These are phyloP conservation scores for Tragelaphus scriptus DNA, from an alignment of 2,113 vertebrate species.

Conservation along the genomic window DNA sequence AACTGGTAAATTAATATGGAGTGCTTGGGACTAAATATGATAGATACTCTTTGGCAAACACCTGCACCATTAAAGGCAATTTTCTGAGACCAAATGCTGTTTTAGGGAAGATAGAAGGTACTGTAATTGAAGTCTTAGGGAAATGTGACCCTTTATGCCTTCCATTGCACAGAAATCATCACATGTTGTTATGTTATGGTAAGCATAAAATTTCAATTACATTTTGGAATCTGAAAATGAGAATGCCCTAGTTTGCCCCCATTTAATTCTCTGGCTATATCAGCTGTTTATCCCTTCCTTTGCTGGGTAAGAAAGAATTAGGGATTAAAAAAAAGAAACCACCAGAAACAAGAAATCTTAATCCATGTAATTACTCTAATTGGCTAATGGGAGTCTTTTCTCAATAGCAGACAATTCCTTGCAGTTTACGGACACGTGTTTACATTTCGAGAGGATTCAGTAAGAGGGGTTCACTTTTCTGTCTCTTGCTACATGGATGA, in stretches of 20 bases:
- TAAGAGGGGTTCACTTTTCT: conserved; percentile 5
- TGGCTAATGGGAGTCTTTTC: conserved; percentile 66
- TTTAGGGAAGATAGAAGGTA: conserved; percentile 65
- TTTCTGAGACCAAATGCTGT: conserved; percentile 66
- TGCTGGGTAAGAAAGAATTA: conserved; percentile 46
- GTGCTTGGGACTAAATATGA: conserved; percentile 54
- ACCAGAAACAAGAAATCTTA: conserved; percentile 62
- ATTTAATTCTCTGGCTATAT: conserved; percentile 56
- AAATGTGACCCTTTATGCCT: conserved; percentile 56
- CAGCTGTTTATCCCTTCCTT: conserved; percentile 57
- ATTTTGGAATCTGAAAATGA: conserved; percentile 64
- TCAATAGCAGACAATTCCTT: conserved; percentile 65
- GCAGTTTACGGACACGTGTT: conserved; percentile 64
- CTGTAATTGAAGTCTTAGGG: conserved; percentile 64
- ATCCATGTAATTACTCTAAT: conserved; percentile 73
- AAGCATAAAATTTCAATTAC: conserved; percentile 70
- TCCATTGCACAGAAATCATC: conserved; percentile 53
- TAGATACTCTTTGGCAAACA: conserved; percentile 59
- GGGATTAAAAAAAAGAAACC: conserved; percentile 30
- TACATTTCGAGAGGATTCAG: conserved; percentile 59
- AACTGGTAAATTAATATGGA: conserved; percentile 63
- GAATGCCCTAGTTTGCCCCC: conserved; percentile 46
- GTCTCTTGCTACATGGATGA: background rate
- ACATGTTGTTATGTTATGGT: conserved; percentile 56
- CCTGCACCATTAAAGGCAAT: conserved; percentile 67